phyloP scores from a whole-genome alignment of 2,113 vertebrate genomes.

The Meriones unguiculatus region DNA sequence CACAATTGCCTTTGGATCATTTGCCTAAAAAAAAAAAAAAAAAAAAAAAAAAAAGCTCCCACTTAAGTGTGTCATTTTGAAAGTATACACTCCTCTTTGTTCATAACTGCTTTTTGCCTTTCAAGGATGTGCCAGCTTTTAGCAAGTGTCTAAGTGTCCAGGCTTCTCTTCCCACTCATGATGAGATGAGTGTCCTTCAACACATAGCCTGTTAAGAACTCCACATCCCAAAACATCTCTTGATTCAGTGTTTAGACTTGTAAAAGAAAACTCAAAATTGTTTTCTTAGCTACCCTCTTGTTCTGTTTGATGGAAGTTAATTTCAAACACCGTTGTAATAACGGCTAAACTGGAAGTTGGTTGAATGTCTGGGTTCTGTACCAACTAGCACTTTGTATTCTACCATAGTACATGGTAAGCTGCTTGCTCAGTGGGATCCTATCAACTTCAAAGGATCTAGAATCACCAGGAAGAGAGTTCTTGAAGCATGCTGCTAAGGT shows the following conservation, averaged over 20 bases:
- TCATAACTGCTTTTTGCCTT: background rate
- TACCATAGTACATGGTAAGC: background rate
- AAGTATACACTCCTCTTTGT: constrained; percentile 20
- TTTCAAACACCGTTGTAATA: background rate
- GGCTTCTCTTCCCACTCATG: background rate
- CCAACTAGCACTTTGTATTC: background rate
- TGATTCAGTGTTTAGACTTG: background rate
- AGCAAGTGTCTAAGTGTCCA: background rate
- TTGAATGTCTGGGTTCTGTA: background rate
- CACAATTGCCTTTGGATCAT: constrained; percentile 25
- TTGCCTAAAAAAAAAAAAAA: no score
- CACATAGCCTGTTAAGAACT: background rate
- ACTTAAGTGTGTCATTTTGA: constrained; percentile 49
- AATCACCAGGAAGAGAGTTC: background rate
- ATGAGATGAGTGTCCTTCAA: background rate
- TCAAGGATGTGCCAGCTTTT: background rate
- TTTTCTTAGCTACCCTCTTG: background rate
- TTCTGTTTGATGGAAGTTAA: background rate
- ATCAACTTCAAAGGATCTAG: background rate
- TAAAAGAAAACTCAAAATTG: background rate
- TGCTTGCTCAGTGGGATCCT: background rate
- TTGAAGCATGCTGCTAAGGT: background rate
- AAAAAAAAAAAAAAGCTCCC: background rate
- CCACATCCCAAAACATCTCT: background rate
- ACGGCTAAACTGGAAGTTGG: background rate